Conservation (phyloP, 1,140 invertebrate genomes). For the Stegodyphus mimosarum region DNA sequence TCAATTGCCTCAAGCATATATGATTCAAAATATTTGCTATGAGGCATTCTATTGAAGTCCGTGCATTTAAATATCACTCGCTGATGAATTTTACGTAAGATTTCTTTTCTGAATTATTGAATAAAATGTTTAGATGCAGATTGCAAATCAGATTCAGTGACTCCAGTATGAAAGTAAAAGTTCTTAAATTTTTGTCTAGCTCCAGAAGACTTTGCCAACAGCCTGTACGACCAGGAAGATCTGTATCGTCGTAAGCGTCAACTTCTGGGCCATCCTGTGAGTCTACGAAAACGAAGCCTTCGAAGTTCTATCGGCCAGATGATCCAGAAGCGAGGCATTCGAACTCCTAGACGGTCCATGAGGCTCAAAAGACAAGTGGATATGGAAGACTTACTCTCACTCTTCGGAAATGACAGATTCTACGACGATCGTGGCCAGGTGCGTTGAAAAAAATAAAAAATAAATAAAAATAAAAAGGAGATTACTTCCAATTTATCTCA, state of each 20-base stretch:
- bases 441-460: background rate
- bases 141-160: background rate
- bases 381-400: conserved; percentile 19
- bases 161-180: background rate
- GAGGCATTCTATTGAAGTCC: too few species aligned
- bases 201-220: conserved; percentile 6
- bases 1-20: too few species aligned
- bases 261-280: background rate
- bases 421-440: conserved; percentile 15
- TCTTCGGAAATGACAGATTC: conserved; percentile 34
- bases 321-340: conserved; percentile 49
- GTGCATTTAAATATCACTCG: too few species aligned
- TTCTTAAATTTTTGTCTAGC: background rate
- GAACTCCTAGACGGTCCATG: conserved; percentile 51
- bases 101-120: background rate
- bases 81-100: too few species aligned
- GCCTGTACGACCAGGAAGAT: conserved; percentile 46
- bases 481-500: too few species aligned
- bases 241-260: conserved; percentile 44
- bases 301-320: conserved; percentile 46
- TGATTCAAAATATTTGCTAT: too few species aligned
- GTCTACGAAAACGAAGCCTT: conserved; percentile 27
- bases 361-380: conserved; percentile 54
- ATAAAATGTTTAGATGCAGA: background rate
- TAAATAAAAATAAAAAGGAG: too few species aligned